Conservation (phyloP, 2,797 vertebrate genomes). For the Ciconia nigra region DNA sequence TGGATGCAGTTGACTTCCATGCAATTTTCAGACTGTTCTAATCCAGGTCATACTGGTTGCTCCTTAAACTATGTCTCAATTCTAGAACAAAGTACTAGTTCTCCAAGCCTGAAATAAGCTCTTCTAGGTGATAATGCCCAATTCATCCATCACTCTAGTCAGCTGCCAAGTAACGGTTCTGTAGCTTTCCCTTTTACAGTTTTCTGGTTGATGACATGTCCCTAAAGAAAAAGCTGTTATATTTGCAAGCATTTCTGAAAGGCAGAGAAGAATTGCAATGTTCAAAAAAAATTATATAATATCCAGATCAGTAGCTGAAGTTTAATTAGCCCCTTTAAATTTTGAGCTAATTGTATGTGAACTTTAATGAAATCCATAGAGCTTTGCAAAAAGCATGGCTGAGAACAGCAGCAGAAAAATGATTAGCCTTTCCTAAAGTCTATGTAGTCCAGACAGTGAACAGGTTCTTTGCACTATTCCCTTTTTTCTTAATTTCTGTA, state of each 20-base stretch:
- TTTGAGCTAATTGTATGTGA: not conserved
- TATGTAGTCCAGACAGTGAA: not conserved
- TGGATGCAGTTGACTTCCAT: not conserved
- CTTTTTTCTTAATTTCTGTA: not conserved
- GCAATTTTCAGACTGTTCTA: slow-evolving; percentile 7
- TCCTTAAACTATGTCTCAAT: not conserved
- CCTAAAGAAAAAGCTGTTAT: not conserved
- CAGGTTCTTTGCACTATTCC: not conserved
- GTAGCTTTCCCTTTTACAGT: not conserved
- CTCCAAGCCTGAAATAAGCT: slow-evolving; percentile 12
- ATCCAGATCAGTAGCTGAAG: not conserved
- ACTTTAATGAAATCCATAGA: not conserved
- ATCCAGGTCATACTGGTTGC: not conserved
- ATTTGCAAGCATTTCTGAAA: slow-evolving; percentile 13
- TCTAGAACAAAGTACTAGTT: not conserved
- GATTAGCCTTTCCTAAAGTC: not conserved
- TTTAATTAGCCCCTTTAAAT: not conserved
- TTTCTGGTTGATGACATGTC: not conserved
- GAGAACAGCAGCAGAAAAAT: not conserved
- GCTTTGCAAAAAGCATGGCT: not conserved
- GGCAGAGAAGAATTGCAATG: not conserved
- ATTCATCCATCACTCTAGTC: not conserved
- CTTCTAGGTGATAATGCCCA: not conserved
- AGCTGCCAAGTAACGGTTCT: not conserved
- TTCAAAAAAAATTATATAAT: not conserved